Percentiles rank a stretch among this genome's conserved stretches.
Conservation (phyloP, 2,888 invertebrate genomes). For the Eilema sororculum region DNA sequence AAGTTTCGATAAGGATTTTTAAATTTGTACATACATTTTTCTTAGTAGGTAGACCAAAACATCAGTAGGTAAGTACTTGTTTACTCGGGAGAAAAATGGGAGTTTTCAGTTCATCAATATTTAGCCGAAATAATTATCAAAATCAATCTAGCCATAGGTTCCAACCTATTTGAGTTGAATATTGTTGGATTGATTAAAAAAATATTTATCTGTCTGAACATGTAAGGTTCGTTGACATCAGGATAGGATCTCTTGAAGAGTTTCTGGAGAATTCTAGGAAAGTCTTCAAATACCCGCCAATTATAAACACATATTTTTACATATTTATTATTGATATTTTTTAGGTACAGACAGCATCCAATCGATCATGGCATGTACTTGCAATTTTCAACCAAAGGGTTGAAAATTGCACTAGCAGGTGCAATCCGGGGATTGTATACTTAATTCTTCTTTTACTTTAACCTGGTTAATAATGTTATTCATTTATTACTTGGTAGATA, state of each 20-base stretch:
- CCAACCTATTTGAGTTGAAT: too few relatives aligned
- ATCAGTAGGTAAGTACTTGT: too few relatives aligned
- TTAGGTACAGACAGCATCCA: too few relatives aligned
- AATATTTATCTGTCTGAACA: too few relatives aligned
- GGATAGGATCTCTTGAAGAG: background rate
- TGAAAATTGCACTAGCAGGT: background rate
- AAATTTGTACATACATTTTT: constrained; percentile 20
- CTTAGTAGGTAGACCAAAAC: too few relatives aligned
- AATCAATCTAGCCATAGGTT: too few relatives aligned
- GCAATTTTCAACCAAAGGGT: background rate
- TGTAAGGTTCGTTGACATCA: background rate
- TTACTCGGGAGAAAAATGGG: too few relatives aligned
- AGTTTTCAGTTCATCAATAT: background rate
- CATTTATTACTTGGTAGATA: constrained; percentile 38
- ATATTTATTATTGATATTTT: too few relatives aligned
- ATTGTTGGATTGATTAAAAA: too few relatives aligned
- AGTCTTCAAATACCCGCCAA: too few relatives aligned
- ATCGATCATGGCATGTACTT: too few relatives aligned
- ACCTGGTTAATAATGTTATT: constrained; percentile 36
- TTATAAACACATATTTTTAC: too few relatives aligned
- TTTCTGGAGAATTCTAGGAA: background rate
- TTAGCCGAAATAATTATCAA: background rate
- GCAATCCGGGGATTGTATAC: constrained; percentile 21
- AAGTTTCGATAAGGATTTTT: constrained; percentile 48
- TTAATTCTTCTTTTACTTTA: constrained; percentile 30